These are phyloP conservation scores for Uria lomvia DNA, from an alignment of 2,113 vertebrate genomes.

Conservation along the genomic window DNA sequence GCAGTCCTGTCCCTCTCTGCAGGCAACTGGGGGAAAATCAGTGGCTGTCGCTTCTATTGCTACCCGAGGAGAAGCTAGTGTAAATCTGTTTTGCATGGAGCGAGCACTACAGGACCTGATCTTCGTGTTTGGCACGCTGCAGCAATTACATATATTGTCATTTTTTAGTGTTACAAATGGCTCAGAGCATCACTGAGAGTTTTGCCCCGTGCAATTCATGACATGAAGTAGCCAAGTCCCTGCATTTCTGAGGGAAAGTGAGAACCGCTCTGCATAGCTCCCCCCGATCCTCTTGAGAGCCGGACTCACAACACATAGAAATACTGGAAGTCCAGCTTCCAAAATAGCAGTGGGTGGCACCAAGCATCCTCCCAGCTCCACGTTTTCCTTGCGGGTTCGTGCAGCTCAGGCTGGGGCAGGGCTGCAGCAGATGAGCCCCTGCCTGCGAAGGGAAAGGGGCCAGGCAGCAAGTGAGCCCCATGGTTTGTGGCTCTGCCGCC, in stretches of 20 bases:
- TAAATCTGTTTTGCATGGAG: background rate
- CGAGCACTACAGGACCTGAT: rapidly evolving
- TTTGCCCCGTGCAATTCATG: background rate
- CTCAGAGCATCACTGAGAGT: background rate
- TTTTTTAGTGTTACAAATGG: background rate
- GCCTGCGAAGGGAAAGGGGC: background rate
- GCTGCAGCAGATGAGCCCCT: background rate
- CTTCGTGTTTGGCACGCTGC: background rate
- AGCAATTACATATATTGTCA: background rate
- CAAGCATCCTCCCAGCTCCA: background rate
- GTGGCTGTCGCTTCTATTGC: background rate
- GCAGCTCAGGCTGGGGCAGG: background rate
- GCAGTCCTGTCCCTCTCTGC: background rate
- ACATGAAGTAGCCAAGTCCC: background rate
- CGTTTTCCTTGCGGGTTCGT: rapidly evolving
- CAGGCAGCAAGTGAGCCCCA: background rate
- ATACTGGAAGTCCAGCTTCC: background rate
- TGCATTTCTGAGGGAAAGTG: background rate
- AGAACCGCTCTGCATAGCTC: background rate
- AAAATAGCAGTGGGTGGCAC: background rate
- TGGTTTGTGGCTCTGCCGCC: background rate
- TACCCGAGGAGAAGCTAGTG: background rate
- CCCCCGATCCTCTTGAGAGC: background rate
- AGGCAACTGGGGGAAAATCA: background rate
- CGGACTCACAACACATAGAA: background rate